Percentiles rank a stretch among this genome's conserved stretches.
Evolutionary conservation across 1,140 invertebrate genomes (phyloP).

Genomic region (Drosophila sulfurigaster): DNA sequence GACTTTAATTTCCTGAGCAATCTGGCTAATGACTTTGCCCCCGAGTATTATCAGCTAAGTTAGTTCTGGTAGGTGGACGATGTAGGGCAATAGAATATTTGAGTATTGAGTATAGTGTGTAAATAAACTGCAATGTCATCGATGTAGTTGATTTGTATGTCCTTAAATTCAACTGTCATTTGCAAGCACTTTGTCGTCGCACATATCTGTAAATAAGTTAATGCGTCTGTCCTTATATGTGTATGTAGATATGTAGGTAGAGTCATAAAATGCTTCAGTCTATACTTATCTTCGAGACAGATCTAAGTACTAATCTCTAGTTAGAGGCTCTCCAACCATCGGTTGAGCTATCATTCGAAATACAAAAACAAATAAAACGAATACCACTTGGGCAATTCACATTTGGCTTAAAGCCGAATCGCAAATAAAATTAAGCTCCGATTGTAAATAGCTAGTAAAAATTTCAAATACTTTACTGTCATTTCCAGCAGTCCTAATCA

Average conservation of each 20-base stretch:
- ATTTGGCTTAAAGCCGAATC: conserved; percentile 60
- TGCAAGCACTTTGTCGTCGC: conserved; percentile 37
- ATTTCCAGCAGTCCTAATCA: conserved; percentile 59
- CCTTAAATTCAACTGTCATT: conserved; percentile 17
- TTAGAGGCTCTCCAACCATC: conserved; percentile 9
- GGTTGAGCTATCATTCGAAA: conserved; percentile 19
- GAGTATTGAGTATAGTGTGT: conserved; percentile 10
- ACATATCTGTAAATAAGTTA: conserved; percentile 68
- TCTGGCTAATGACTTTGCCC: conserved; percentile 95
- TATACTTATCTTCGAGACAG: conserved; percentile 10
- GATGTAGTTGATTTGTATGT: conserved; percentile 28
- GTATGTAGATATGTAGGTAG: conserved; percentile 46
- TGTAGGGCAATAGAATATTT: neutral
- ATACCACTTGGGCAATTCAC: conserved; percentile 20
- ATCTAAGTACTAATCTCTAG: neutral
- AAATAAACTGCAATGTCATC: conserved; percentile 23
- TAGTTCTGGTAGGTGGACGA: conserved; percentile 71
- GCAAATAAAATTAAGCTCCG: conserved; percentile 32
- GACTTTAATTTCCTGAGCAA: conserved; percentile 97
- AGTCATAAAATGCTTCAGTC: conserved; percentile 18
- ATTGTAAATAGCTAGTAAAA: conserved; percentile 71
- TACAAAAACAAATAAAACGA: conserved; percentile 15
- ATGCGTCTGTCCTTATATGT: conserved; percentile 27
- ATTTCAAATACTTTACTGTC: conserved; percentile 49
- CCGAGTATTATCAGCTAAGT: conserved; percentile 91